Base-by-base conservation (phyloP, 2,888 invertebrate species). In the Apodemia mormo region DNA sequence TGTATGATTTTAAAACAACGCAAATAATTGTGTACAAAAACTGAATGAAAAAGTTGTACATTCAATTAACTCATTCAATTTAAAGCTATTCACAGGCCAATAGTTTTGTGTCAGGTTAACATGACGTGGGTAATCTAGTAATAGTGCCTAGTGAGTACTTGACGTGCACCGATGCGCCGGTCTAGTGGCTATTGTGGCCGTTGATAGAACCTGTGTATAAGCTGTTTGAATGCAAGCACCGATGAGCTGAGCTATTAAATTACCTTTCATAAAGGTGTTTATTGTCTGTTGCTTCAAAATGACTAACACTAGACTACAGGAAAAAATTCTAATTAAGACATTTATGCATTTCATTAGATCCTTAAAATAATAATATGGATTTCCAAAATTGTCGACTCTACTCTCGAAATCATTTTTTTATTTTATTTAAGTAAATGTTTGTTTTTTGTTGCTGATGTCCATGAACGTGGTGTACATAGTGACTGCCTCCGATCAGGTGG, bases 171-270 rank as follows among this genome's bases (percentile, higher is more conserved):
- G 67, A 74, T 69, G 73, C 72, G 74, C 74, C 56, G 33, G 66
- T 61, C 66, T 68, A 72, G 71, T 69, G 70, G 61, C 61, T 68
- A 73, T 73, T 73, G 71, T 78, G 75, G 77, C 70, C 65, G 70
- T 70, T 68, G 72, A 78, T 77, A 72, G 75, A 76, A 67, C 71
- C 65, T 70, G 69, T 65, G 72, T 73, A 73, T 69, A 71, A 65
- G 71, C 70, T 73, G 71, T 67, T 65, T 66, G 71, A 67, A 71
- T 66, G 67, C 73, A 65, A 65, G 72, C 56, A 70, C 72, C 75
- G 73, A 75, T 76, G 72, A 65, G 68, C 68, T 67, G 69, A 61
- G 14, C 52, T 70, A 69, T 70, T 68, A 64, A 71, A 71, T 70
- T 54, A 69, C 45, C 65, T 71, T 71, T 49, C 65, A 68, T 71